phyloP scores from a whole-genome alignment of 2,797 vertebrate genomes.

The Lepilemur septentrionalis region DNA sequence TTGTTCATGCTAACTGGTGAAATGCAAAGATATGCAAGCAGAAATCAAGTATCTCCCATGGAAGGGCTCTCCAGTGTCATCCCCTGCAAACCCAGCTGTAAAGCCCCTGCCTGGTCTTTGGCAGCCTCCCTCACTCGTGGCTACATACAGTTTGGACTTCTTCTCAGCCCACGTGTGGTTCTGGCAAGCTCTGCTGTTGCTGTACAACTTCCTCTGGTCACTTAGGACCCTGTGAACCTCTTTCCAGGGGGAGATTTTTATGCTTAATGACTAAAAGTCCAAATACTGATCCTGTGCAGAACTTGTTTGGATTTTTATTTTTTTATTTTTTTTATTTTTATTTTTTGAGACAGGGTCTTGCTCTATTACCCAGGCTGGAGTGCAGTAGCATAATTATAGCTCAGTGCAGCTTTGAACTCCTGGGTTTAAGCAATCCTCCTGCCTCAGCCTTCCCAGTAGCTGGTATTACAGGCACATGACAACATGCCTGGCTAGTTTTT shows the following conservation, averaged over 20 bases:
- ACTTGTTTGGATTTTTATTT: not conserved
- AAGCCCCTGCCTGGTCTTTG: not conserved
- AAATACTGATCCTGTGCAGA: not conserved
- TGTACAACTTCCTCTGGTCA: not conserved
- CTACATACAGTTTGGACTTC: not conserved
- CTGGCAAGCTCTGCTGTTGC: not conserved
- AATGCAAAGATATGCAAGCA: not conserved
- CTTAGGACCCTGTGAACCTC: fast-evolving
- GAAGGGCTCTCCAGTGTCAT: fast-evolving
- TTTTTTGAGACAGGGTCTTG: too few relatives aligned
- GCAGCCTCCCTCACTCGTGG: not conserved
- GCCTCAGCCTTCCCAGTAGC: too few relatives aligned
- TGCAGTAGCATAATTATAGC: too few relatives aligned
- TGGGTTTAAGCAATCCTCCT: too few relatives aligned
- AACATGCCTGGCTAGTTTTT: too few relatives aligned
- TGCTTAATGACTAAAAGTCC: not conserved
- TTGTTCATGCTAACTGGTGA: not conserved
- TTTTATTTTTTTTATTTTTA: too few relatives aligned
- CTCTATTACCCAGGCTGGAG: too few relatives aligned
- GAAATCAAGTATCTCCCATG: not conserved
- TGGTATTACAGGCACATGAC: too few relatives aligned
- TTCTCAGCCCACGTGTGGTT: not conserved
- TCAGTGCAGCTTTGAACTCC: too few relatives aligned
- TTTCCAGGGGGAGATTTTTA: too few relatives aligned
- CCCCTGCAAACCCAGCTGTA: not conserved